Evolutionary conservation across 2,888 invertebrate species (phyloP).

Genomic region (Drosophila helvetica): DNA sequence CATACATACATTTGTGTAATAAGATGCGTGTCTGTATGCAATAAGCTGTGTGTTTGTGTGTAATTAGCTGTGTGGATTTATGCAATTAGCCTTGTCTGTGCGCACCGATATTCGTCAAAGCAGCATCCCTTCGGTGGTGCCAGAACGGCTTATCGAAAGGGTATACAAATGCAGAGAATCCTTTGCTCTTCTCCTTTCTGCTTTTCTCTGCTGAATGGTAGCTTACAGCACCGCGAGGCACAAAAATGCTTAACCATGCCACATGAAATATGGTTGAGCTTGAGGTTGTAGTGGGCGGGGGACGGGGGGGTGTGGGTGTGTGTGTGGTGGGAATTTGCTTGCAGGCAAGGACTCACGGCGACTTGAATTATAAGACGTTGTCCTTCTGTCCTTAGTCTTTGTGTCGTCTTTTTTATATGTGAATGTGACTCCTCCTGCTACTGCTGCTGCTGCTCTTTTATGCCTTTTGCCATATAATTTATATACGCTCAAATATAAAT

Average conservation of each 20-base stretch:
- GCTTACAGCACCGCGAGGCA: slow-evolving; percentile 65
- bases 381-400: slow-evolving; percentile 57
- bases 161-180: background rate
- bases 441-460: slow-evolving; percentile 60
- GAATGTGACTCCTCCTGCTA: background rate
- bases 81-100: background rate
- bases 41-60: too few species aligned
- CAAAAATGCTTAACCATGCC: slow-evolving; percentile 73
- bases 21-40: too few species aligned
- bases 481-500: slow-evolving; percentile 55
- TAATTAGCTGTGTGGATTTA: background rate
- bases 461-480: slow-evolving; percentile 59
- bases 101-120: too few species aligned
- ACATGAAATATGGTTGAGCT: slow-evolving; percentile 58
- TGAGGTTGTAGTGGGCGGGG: slow-evolving; percentile 3
- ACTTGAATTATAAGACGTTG: slow-evolving; percentile 62
- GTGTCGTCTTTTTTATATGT: slow-evolving; percentile 32
- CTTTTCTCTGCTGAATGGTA: slow-evolving; percentile 41
- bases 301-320: too few species aligned
- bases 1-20: too few species aligned
- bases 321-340: too few species aligned
- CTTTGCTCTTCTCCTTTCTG: background rate
- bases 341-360: slow-evolving; percentile 6
- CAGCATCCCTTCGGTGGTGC: background rate
- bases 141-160: background rate